Evolutionary conservation across 2,797 vertebrate species (phyloP), one percentile per base, ranked within the genome.

Genomic region (Loriculus beryllinus): DNA sequence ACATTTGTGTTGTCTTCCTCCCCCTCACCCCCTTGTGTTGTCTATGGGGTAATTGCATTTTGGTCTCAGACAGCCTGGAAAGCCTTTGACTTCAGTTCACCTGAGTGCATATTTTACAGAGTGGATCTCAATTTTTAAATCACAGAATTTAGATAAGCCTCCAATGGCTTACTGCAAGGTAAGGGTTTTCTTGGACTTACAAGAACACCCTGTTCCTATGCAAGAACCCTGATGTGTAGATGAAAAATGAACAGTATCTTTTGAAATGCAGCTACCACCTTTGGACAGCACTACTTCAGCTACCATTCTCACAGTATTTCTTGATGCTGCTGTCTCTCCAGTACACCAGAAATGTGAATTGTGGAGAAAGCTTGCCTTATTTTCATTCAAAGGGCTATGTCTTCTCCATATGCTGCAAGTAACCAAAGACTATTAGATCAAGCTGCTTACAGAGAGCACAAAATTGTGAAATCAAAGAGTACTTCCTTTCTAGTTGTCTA

Each of bases 371-470:
- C 69, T 81, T 72, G 21, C n/a, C 45, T 56, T 52, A 29, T 80
- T 92, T 86, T 75, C 0, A 0, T 54, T 89, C 29, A 62, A 51
- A 78, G 29, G 16, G 35, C 83, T 77, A 40, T 62, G 25, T 71
- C 57, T 85, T 82, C 37, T 86, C 67, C 29, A 35, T 6, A 43
- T 68, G 78, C 35, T 81, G 17, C 29, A 74, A 74, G 15, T 68
- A 79, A 86, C 40, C 13, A 14, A 91, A 82, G n/a, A 40, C 29
- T 74, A 25, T 71, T 74, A 45, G 39, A 72, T 83, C 47, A 87
- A 63, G 21, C 37, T 29, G 6, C 47, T 81, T 69, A 19, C 7
- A 5, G n/a, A 59, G 59, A 81, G 28, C 14, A 60, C 80, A 14
- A 71, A 90, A 64, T 25, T 49, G 29, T 89, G 54, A 80, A 81